Conservation (phyloP, 2,113 vertebrate genomes). For the Irena cyanogastra region DNA sequence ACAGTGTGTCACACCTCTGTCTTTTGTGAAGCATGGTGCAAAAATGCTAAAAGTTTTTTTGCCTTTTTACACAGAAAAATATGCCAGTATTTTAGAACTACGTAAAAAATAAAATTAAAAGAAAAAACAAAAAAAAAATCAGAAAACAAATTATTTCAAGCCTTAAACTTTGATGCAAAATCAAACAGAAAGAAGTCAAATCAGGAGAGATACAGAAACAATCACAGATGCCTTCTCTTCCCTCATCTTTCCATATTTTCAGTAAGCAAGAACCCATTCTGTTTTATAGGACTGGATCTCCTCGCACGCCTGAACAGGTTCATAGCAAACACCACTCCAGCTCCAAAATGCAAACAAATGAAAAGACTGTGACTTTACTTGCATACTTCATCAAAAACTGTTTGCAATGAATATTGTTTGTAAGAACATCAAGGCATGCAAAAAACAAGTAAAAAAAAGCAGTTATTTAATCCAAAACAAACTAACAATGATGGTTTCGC, state of each 20-base stretch:
- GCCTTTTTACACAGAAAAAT: not conserved
- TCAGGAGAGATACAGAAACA: not conserved
- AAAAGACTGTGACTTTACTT: not conserved
- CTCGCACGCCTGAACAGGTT: not conserved
- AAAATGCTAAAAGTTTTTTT: not conserved
- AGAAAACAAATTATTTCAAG: not conserved
- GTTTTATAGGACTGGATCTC: not conserved
- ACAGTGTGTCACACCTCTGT: not conserved
- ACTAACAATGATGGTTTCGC: not conserved
- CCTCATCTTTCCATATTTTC: not conserved
- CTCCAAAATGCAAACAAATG: not conserved
- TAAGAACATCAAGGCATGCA: not conserved
- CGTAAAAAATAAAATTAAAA: not conserved
- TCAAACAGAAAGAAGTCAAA: not conserved
- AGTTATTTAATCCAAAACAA: not conserved
- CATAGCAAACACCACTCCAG: not conserved
- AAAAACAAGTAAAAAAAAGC: not conserved
- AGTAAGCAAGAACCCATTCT: not conserved
- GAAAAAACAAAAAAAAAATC: fast-evolving
- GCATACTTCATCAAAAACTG: not conserved
- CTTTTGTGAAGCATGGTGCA: not conserved
- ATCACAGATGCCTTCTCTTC: not conserved
- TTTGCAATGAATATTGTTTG: not conserved
- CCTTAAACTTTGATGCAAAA: not conserved
- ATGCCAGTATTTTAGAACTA: not conserved